Evolutionary conservation across 2,888 invertebrate genomes (phyloP).

Genomic region (Acrocyrtus sp.): DNA sequence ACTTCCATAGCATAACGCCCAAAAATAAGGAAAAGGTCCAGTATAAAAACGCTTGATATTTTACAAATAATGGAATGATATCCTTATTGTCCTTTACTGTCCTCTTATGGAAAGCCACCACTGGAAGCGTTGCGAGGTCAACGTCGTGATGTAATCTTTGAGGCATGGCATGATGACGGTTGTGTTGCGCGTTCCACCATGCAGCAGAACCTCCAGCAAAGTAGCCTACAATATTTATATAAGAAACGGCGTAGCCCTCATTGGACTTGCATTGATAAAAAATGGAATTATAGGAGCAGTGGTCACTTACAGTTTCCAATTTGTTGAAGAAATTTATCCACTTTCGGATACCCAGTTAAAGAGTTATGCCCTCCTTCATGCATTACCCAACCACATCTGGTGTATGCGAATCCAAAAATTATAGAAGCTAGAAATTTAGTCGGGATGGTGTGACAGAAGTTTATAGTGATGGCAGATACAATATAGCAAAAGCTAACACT

Average conservation of each 20-base stretch:
- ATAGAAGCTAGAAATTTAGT: not conserved
- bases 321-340: conserved; percentile 24
- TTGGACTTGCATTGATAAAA: too few species aligned
- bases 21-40: conserved; percentile 17
- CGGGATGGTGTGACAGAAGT: conserved; percentile 12
- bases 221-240: conserved; percentile 4
- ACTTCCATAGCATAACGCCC: conserved; percentile 4
- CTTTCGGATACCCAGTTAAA: conserved; percentile 18
- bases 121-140: conserved; percentile 57
- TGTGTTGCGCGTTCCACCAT: conserved; percentile 48
- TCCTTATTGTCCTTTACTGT: conserved; percentile 29
- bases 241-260: too few species aligned
- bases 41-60: conserved; percentile 28
- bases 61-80: conserved; percentile 19
- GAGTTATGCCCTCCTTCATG: conserved; percentile 39
- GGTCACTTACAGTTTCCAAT: not conserved
- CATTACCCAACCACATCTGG: conserved; percentile 56
- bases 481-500: conserved; percentile 40
- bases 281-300: too few species aligned
- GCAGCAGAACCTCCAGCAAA: conserved; percentile 24
- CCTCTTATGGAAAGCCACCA: conserved; percentile 53
- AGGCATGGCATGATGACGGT: conserved; percentile 53
- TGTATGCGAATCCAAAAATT: conserved; percentile 30
- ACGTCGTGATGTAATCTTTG: conserved; percentile 57
- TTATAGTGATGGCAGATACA: conserved; percentile 36